Percentiles rank a stretch among this genome's conserved stretches.
phyloP scores from a whole-genome alignment of 1,140 invertebrate species.

The Latrodectus geometricus region DNA sequence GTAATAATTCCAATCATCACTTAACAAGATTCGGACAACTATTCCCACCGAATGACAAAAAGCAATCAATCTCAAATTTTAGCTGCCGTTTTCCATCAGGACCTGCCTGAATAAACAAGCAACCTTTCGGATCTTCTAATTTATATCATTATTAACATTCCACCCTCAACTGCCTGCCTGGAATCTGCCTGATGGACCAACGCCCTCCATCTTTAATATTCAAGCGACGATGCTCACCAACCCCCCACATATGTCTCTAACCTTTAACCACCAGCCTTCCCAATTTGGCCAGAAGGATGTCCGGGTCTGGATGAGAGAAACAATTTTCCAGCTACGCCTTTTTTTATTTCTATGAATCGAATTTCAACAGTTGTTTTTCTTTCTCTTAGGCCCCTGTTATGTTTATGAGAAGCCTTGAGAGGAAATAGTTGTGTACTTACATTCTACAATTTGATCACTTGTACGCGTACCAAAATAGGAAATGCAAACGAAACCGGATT shows the following conservation, averaged over 20 bases:
- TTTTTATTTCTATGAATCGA: constrained; percentile 44
- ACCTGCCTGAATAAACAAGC: too few species aligned
- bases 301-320: constrained; percentile 38
- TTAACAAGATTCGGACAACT: too few species aligned
- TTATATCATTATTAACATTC: constrained; percentile 48
- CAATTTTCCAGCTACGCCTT: constrained; percentile 30
- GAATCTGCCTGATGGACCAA: constrained; percentile 35
- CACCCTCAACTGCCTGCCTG: constrained; percentile 10
- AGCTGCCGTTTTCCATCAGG: too few species aligned
- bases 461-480: not conserved
- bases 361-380: constrained; percentile 17
- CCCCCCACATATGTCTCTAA: constrained; percentile 10
- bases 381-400: constrained; percentile 3
- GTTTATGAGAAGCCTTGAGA: not conserved
- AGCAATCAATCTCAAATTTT: too few species aligned
- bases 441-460: not conserved
- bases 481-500: not conserved
- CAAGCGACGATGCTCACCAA: constrained; percentile 15
- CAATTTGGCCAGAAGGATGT: constrained; percentile 51
- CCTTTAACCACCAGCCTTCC: constrained; percentile 13
- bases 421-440: not conserved
- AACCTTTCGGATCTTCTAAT: not conserved
- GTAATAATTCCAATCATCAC: too few species aligned
- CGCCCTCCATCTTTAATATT: constrained; percentile 54
- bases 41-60: too few species aligned